Evolutionary conservation across 2,888 invertebrate species (phyloP).

Genomic region (Caenorhabditis becei): DNA sequence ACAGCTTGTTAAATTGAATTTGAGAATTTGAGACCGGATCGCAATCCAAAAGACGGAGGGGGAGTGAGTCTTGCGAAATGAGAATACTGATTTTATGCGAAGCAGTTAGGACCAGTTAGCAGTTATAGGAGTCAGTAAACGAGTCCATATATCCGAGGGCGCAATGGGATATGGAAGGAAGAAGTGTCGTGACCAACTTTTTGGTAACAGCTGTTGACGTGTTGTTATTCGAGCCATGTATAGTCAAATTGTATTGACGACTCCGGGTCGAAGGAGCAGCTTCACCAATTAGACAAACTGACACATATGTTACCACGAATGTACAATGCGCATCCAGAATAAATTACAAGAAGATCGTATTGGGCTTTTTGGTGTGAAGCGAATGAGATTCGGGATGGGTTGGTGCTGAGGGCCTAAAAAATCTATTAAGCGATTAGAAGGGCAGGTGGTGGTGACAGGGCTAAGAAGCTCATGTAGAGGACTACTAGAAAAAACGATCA

Average conservation of each 20-base stretch:
- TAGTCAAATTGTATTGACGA: slow-evolving; percentile 56
- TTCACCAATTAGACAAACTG: slow-evolving; percentile 64
- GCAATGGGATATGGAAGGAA: slow-evolving; percentile 26
- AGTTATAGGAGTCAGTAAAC: slow-evolving; percentile 37
- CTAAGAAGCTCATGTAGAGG: slow-evolving; percentile 43
- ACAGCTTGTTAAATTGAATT: slow-evolving; percentile 36
- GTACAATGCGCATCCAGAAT: slow-evolving; percentile 56
- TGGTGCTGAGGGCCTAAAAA: slow-evolving; percentile 1
- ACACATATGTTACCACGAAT: slow-evolving; percentile 65
- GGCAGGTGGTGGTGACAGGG: slow-evolving; percentile 36
- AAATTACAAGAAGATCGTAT: slow-evolving; percentile 52
- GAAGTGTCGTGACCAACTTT: slow-evolving; percentile 46
- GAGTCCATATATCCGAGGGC: slow-evolving; percentile 31
- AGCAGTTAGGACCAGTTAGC: slow-evolving; percentile 5
- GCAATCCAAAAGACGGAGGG: neutral
- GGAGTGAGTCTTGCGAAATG: neutral
- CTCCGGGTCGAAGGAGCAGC: slow-evolving; percentile 41
- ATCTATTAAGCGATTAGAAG: slow-evolving; percentile 3
- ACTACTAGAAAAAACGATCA: slow-evolving; percentile 40
- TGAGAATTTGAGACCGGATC: slow-evolving; percentile 14
- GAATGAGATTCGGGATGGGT: neutral
- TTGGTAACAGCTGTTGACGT: slow-evolving; percentile 61
- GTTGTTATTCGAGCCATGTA: slow-evolving; percentile 58
- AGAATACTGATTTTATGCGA: slow-evolving; percentile 12
- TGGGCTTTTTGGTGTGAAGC: slow-evolving; percentile 24